Percentiles rank a stretch among this genome's conserved stretches.
These are phyloP conservation scores for Spermophilus dauricus DNA, from an alignment of 2,113 vertebrate species.

Conservation along the genomic window DNA sequence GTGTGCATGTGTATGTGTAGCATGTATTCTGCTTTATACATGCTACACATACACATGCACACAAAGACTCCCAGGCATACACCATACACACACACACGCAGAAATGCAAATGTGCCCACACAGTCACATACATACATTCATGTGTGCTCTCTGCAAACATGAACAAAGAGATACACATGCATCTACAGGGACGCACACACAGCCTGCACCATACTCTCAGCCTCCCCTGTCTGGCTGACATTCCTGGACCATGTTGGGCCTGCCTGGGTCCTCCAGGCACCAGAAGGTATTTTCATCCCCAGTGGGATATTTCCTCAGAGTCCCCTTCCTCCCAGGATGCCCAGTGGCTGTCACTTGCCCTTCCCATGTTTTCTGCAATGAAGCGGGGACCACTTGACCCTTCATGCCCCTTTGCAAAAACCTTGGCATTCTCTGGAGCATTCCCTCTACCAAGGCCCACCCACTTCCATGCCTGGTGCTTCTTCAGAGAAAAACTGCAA, in stretches of 20 bases:
- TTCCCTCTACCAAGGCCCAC: background rate
- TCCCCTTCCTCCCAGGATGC: background rate
- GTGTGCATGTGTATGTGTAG: no score
- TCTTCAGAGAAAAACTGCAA: background rate
- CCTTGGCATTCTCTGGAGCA: background rate
- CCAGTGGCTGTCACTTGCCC: background rate
- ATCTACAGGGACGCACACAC: background rate
- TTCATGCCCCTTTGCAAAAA: background rate
- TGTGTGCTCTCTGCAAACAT: no score
- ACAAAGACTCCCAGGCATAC: background rate
- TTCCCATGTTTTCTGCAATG: background rate
- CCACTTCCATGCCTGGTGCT: no score
- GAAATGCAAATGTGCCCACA: background rate
- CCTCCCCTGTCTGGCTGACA: background rate
- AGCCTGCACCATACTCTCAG: background rate
- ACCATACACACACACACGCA: background rate
- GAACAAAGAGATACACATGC: background rate
- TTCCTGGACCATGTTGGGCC: background rate
- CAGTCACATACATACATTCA: background rate
- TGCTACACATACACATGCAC: background rate
- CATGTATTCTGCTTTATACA: no score
- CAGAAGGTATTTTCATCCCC: background rate
- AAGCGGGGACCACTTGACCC: background rate
- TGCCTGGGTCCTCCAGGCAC: background rate
- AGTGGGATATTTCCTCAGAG: background rate